Evolutionary conservation across 1,140 invertebrate species (phyloP), one percentile per base, ranked within the genome.

Genomic region (Coenobita brevimanus): DNA sequence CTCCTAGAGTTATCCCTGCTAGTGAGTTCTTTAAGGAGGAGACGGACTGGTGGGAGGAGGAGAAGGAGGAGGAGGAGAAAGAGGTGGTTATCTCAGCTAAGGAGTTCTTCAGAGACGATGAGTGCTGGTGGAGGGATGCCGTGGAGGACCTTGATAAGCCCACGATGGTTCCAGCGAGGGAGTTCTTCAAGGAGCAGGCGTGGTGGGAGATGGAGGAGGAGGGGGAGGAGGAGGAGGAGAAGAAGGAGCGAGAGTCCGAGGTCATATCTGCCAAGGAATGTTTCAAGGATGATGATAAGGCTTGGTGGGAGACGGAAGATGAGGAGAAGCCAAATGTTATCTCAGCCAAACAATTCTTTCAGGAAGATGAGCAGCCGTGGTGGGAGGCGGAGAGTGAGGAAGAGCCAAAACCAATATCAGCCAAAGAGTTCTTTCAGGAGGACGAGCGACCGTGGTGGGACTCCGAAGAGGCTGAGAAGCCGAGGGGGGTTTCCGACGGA

Each of bases 71-170:
- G 30, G 67, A 38, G 69, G 43, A 84, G 33, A 64, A 33, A 27
- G 54, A 50, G 8, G 10, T 38, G 41, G 17, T 38, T 41, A 33
- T 57, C 13, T 83, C 81, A 36, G 64, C 69, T 30, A 73, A 71
- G n/a, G 81, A 83, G 33, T 83, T 71, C 27, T 54, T 54, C 33
- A 73, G 64, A 17, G 67, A 83, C 3, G 81, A 83, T 73, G 81
- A 83, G 33, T 83, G 81, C 17, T 83, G 81, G 81, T 83, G 81
- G 81, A 83, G 81, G 41, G 73, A 86, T 43, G 71, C 83, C 24
- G 24, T 46, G 36, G 85, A 87, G 27, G 43, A 71, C 60, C 24
- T 83, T 41, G 27, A 83, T 3, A 73, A 73, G 41, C 41, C 81
- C 3, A 41, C 38, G 30, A 75, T 67, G 15, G 41, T 87, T 36